These are phyloP conservation scores for Muraenolepis orangiensis DNA, from an alignment of 2,797 vertebrate genomes.

Conservation along the genomic window DNA sequence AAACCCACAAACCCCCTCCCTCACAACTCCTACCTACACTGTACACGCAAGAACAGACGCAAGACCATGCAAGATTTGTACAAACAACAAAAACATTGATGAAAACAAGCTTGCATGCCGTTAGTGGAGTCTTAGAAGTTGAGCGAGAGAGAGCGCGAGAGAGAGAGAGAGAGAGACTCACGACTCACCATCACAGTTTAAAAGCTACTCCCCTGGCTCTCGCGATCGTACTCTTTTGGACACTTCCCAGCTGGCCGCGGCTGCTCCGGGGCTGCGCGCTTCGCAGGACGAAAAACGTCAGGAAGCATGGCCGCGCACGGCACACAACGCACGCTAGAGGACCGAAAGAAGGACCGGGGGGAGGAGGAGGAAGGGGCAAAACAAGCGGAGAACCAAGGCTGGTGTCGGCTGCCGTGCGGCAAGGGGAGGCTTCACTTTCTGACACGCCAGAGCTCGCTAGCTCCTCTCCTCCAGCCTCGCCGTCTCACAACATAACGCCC, in stretches of 20 bases:
- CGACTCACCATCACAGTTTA: slow-evolving; percentile 74
- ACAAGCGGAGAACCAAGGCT: slow-evolving; percentile 32
- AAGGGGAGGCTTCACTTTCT: slow-evolving; percentile 59
- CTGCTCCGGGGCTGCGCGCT: slow-evolving; percentile 50
- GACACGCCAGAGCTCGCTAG: slow-evolving; percentile 62
- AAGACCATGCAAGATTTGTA: too few relatives aligned
- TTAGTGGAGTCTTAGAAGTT: slow-evolving; percentile 3
- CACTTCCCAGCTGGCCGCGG: slow-evolving; percentile 51
- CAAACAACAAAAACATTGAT: too few relatives aligned
- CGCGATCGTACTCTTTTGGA: slow-evolving; percentile 53
- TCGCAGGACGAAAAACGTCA: slow-evolving; percentile 41
- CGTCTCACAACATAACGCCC: slow-evolving; percentile 86
- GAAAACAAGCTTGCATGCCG: too few relatives aligned
- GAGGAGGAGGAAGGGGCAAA: slow-evolving; percentile 22
- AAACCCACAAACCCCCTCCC: too few relatives aligned
- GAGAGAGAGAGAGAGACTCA: background rate
- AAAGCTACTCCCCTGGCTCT: slow-evolving; percentile 55
- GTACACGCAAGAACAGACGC: too few relatives aligned
- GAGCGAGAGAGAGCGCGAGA: slow-evolving; percentile 13
- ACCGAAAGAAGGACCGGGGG: background rate
- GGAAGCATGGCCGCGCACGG: slow-evolving; percentile 58
- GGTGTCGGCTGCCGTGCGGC: slow-evolving; percentile 44
- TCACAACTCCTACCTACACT: too few relatives aligned
- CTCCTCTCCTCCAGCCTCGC: slow-evolving; percentile 72
- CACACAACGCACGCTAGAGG: background rate